These are phyloP conservation scores for Argyrosomus japonicus DNA, from an alignment of 2,113 vertebrate genomes.

Conservation along the genomic window DNA sequence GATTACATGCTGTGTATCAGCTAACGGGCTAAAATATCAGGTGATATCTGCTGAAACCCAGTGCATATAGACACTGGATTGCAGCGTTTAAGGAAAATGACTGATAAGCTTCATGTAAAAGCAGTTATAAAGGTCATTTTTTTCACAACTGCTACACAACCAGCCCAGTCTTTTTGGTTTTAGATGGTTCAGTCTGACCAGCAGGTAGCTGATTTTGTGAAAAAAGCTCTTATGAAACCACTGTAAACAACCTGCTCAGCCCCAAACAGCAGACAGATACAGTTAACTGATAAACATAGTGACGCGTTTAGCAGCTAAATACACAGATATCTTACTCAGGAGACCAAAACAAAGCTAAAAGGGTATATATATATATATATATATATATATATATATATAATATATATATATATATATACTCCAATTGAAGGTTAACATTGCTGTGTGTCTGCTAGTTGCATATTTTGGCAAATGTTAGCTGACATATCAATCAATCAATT, in stretches of 20 bases:
- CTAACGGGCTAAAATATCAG: not conserved
- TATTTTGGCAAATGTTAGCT: too few species aligned
- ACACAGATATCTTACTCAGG: too few species aligned
- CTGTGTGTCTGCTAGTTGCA: too few species aligned
- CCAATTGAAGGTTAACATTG: too few species aligned
- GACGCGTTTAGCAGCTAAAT: too few species aligned
- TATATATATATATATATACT: too few species aligned
- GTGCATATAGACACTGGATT: not conserved
- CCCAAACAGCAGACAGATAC: not conserved
- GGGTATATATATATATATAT: too few species aligned
- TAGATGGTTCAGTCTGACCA: not conserved
- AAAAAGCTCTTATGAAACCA: not conserved
- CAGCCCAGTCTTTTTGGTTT: not conserved
- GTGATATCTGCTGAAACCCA: not conserved
- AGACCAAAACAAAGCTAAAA: too few species aligned
- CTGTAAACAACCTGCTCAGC: not conserved
- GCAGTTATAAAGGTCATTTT: not conserved
- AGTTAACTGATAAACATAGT: not conserved
- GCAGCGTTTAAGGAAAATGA: not conserved
- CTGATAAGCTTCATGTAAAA: not conserved
- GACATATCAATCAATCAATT: too few species aligned
- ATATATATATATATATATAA: too few species aligned
- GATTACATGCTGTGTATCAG: not conserved
- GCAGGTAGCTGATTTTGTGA: not conserved
- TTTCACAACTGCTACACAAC: not conserved